Percentiles rank a stretch among this genome's conserved stretches.
phyloP scores from a whole-genome alignment of 2,113 vertebrate species.

The Heliornis fulica region DNA sequence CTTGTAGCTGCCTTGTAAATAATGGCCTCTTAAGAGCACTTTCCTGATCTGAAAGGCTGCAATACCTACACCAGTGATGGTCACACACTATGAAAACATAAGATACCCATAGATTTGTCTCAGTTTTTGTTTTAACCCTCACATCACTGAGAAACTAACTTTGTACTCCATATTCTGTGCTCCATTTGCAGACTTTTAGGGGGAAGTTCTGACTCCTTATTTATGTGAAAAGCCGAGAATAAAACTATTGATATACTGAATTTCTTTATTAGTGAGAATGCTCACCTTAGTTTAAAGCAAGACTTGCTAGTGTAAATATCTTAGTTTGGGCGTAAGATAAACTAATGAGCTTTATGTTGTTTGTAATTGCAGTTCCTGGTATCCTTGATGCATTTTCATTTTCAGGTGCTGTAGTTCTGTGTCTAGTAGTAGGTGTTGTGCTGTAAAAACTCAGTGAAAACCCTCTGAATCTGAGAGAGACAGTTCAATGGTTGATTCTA shows the following conservation, averaged over 20 bases:
- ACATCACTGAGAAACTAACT: background rate
- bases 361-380: background rate
- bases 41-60: background rate
- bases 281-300: background rate
- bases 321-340: background rate
- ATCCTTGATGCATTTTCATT: background rate
- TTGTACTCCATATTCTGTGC: background rate
- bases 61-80: background rate
- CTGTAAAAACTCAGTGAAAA: background rate
- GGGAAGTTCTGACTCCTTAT: background rate
- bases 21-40: background rate
- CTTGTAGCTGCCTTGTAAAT: background rate
- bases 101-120: background rate
- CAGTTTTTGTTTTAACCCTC: background rate
- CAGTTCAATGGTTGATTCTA: background rate
- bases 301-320: background rate
- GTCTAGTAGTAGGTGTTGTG: background rate
- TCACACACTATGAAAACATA: background rate
- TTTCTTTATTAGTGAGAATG: background rate
- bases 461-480: background rate
- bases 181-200: background rate
- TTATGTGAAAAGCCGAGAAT: background rate
- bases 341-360: background rate
- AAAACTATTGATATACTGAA: background rate
- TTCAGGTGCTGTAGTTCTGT: background rate